Evolutionary conservation across 2,888 invertebrate genomes (phyloP).

Genomic region (Doris montereyensis): DNA sequence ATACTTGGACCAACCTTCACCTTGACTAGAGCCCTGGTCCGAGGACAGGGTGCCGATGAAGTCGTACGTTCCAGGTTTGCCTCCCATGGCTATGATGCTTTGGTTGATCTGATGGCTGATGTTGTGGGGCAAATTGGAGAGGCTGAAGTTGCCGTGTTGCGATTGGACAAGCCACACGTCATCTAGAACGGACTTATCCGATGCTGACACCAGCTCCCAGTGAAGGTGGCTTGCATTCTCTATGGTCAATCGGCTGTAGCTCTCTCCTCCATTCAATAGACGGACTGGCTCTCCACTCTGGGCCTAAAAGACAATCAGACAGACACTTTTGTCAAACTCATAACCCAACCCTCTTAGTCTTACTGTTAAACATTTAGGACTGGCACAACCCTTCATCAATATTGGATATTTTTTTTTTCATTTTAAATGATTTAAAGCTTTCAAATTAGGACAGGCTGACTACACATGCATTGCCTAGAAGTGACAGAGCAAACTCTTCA

Average conservation of each 20-base stretch:
- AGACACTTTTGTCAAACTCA: too few species aligned
- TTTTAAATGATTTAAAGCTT: too few species aligned
- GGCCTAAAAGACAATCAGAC: too few species aligned
- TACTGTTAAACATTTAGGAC: too few species aligned
- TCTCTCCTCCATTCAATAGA: too few species aligned
- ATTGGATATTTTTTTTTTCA: too few species aligned
- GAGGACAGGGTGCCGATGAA: conserved; percentile 33
- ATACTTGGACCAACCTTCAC: conserved; percentile 39
- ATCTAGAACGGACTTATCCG: conserved; percentile 46
- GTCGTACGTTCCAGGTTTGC: conserved; percentile 43
- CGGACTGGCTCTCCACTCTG: too few species aligned
- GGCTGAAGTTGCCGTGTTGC: conserved; percentile 40
- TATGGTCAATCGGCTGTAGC: conserved; percentile 51
- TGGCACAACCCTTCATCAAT: too few species aligned
- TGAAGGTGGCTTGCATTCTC: conserved; percentile 54
- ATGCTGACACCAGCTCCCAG: conserved; percentile 51
- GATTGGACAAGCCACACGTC: conserved; percentile 52
- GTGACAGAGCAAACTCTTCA: too few species aligned
- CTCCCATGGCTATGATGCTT: conserved; percentile 41
- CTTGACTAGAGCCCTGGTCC: neutral
- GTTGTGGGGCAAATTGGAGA: conserved; percentile 42
- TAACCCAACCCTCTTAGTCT: too few species aligned
- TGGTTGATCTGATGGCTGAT: conserved; percentile 44
- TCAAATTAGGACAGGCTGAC: too few species aligned
- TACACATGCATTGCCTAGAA: too few species aligned